phyloP scores from a whole-genome alignment of 1,140 invertebrate species.

The Euwallacea similis region DNA sequence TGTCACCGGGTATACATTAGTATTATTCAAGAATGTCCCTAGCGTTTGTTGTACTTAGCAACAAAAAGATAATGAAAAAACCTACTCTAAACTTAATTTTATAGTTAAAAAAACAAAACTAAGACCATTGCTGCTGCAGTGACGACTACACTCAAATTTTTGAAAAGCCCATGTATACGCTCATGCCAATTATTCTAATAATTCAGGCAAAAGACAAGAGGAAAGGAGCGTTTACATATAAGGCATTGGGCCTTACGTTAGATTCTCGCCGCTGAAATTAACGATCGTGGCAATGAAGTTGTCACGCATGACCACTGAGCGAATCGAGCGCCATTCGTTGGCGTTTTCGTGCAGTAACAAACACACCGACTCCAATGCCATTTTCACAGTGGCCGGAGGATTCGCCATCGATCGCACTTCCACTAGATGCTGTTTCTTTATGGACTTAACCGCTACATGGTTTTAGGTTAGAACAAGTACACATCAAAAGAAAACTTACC shows the following conservation, averaged over 20 bases:
- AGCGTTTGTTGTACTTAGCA: too few species aligned
- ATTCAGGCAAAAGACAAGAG: too few species aligned
- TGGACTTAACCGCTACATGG: slow-evolving; percentile 82
- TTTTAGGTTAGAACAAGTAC: background rate
- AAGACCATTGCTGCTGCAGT: too few species aligned
- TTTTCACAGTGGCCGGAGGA: slow-evolving; percentile 89
- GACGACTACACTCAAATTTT: too few species aligned
- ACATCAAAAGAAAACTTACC: slow-evolving; percentile 61
- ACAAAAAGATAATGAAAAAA: too few species aligned
- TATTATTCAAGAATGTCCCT: too few species aligned
- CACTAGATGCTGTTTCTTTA: slow-evolving; percentile 94
- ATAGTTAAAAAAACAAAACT: too few species aligned
- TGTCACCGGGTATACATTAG: too few species aligned
- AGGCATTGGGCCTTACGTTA: slow-evolving; percentile 71
- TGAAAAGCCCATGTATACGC: too few species aligned
- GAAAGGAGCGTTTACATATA: slow-evolving; percentile 2
- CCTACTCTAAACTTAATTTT: too few species aligned
- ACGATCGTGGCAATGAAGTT: slow-evolving; percentile 98
- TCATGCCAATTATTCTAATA: too few species aligned
- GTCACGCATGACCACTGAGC: slow-evolving; percentile 92
- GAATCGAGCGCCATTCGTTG: slow-evolving; percentile 92
- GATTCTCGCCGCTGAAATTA: slow-evolving; percentile 93
- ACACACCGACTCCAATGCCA: slow-evolving; percentile 95
- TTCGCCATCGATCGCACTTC: slow-evolving; percentile 94
- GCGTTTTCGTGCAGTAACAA: slow-evolving; percentile 88